Evolutionary conservation across 2,113 vertebrate species (phyloP).

Genomic region (Heterotis niloticus): DNA sequence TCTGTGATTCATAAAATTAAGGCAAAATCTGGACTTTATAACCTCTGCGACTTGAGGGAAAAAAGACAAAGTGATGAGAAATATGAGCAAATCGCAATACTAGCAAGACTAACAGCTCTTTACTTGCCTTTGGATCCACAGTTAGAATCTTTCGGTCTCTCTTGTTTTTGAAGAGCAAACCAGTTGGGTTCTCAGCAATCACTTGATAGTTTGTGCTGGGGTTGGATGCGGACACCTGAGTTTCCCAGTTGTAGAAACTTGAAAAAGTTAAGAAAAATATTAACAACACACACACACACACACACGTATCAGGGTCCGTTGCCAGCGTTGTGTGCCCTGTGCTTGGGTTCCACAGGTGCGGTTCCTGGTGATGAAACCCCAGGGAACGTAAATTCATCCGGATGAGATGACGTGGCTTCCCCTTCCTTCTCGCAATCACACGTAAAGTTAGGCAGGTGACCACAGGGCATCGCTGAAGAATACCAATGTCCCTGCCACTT

Average conservation of each 20-base stretch:
- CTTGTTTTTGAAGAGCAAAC: conserved; percentile 79
- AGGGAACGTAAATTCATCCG: too few relatives aligned
- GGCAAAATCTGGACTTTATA: not conserved
- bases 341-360: not conserved
- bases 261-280: conserved; percentile 16
- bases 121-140: conserved; percentile 75
- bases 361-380: not conserved
- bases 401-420: too few relatives aligned
- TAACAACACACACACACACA: not conserved
- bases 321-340: not conserved
- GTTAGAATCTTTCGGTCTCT: conserved; percentile 73
- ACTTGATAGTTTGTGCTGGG: conserved; percentile 77
- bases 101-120: not conserved
- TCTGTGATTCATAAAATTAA: not conserved
- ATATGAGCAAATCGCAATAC: not conserved
- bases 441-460: too few relatives aligned
- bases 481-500: too few relatives aligned
- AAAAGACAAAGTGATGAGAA: not conserved
- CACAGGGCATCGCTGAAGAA: too few relatives aligned
- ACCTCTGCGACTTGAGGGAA: not conserved
- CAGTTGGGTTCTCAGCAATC: conserved; percentile 67
- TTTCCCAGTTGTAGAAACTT: conserved; percentile 86
- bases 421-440: too few relatives aligned
- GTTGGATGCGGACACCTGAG: conserved; percentile 62
- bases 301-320: not conserved